These are phyloP conservation scores for Gambusia holbrooki DNA, from an alignment of 2,113 vertebrate species.

Conservation along the genomic window DNA sequence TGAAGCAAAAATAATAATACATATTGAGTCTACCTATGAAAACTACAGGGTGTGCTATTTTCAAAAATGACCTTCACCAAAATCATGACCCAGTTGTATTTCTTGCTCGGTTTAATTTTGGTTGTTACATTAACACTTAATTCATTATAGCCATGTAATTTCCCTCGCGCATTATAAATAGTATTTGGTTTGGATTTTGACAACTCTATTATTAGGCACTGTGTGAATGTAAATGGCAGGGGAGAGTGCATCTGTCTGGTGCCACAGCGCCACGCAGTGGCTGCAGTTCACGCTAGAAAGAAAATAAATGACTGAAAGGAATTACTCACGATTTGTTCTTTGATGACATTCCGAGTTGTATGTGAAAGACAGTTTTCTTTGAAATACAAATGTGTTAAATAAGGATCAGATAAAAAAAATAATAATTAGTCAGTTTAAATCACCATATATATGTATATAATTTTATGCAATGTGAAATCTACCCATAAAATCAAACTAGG, in stretches of 20 bases:
- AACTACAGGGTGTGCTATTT: not conserved
- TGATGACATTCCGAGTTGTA: too few species aligned
- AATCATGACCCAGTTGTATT: slow-evolving; percentile 11
- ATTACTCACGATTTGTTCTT: not conserved
- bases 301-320: not conserved
- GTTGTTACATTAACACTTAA: slow-evolving; percentile 33
- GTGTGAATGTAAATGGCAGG: slow-evolving; percentile 23
- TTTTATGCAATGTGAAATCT: not conserved
- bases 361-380: too few species aligned
- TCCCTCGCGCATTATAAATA: slow-evolving; percentile 49
- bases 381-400: too few species aligned
- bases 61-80: slow-evolving; percentile 37
- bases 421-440: not conserved
- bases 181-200: slow-evolving; percentile 61
- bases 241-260: slow-evolving; percentile 3
- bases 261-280: slow-evolving; percentile 52
- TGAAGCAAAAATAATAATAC: not conserved
- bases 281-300: not conserved
- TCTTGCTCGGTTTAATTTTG: slow-evolving; percentile 29
- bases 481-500: not conserved
- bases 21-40: not conserved
- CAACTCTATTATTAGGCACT: slow-evolving; percentile 63
- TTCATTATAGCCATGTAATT: slow-evolving; percentile 38
- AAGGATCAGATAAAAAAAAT: not conserved
- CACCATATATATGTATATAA: too few species aligned